A percentile compares a stretch with the other conserved stretches of the same genome.
phyloP scores from a whole-genome alignment of 2,888 invertebrate genomes.

The Polydrusus cervinus region DNA sequence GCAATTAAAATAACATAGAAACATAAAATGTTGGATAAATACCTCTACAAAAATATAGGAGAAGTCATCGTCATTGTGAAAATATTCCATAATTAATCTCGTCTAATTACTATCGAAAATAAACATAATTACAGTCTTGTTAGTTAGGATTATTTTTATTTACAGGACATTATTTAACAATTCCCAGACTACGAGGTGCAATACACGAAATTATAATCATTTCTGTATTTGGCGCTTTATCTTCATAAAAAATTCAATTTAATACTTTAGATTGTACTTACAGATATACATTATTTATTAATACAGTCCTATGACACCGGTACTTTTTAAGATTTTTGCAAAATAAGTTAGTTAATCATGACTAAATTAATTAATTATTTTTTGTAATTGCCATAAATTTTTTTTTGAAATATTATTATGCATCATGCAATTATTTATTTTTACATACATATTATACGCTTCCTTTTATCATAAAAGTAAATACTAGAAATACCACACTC shows the following conservation, averaged over 20 bases:
- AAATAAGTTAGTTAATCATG: too few relatives aligned
- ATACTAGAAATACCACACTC: too few relatives aligned
- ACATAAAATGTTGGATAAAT: neutral
- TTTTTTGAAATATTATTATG: too few relatives aligned
- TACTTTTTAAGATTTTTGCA: too few relatives aligned
- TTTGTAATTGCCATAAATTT: too few relatives aligned
- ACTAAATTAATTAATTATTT: too few relatives aligned
- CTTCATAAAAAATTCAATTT: neutral
- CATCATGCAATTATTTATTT: too few relatives aligned
- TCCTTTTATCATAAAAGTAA: neutral
- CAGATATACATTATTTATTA: neutral
- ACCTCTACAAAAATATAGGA: neutral
- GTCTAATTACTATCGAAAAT: conserved; percentile 24
- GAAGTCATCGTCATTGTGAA: neutral
- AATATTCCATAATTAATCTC: conserved; percentile 1
- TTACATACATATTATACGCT: neutral
- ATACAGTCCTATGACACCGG: too few relatives aligned
- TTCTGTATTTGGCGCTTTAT: conserved; percentile 6
- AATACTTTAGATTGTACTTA: neutral
- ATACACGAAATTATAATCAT: conserved; percentile 7
- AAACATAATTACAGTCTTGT: conserved; percentile 11
- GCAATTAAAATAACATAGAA: too few relatives aligned
- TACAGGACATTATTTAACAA: neutral
- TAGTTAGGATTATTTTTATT: conserved; percentile 14
- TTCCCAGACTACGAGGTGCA: conserved; percentile 16